phyloP scores from a whole-genome alignment of 2,888 invertebrate genomes.

The Cremastinae sp. region DNA sequence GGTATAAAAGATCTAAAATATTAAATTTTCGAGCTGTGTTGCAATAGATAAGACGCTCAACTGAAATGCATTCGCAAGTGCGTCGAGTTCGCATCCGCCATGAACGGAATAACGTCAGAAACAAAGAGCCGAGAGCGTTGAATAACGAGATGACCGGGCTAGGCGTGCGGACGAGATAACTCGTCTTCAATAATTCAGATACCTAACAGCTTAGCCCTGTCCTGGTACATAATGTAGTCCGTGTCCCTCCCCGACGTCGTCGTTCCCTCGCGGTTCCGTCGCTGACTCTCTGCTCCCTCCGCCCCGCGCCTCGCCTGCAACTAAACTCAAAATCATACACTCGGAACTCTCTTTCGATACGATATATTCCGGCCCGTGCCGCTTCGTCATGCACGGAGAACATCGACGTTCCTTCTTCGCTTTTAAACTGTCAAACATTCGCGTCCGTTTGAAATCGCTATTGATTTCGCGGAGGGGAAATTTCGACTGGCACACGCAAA shows the following conservation, averaged over 20 bases:
- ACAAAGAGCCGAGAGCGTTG: conserved; percentile 69
- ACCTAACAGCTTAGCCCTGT: conserved; percentile 80
- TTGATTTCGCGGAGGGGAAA: conserved; percentile 65
- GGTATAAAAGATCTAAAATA: too few species aligned
- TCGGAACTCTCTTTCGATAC: conserved; percentile 50
- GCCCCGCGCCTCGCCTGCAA: conserved; percentile 4
- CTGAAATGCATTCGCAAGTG: neutral
- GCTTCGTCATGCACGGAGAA: conserved; percentile 60
- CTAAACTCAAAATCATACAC: conserved; percentile 50
- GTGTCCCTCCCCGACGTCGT: conserved; percentile 62
- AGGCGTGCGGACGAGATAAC: conserved; percentile 78
- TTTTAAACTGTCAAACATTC: conserved; percentile 80
- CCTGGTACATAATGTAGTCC: conserved; percentile 79
- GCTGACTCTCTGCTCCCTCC: conserved; percentile 35
- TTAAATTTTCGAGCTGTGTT: too few species aligned
- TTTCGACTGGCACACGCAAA: neutral
- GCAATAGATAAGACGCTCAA: neutral
- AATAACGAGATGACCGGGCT: conserved; percentile 78
- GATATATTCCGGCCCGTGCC: conserved; percentile 42
- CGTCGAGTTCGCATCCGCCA: neutral
- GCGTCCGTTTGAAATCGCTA: conserved; percentile 72
- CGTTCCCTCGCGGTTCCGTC: conserved; percentile 59
- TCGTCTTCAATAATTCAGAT: conserved; percentile 78
- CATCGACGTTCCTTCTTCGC: conserved; percentile 70
- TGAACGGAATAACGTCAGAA: conserved; percentile 11